Evolutionary conservation across 2,113 vertebrate species (phyloP), one percentile per base, ranked within the genome.

Genomic region (Corvus cornix): DNA sequence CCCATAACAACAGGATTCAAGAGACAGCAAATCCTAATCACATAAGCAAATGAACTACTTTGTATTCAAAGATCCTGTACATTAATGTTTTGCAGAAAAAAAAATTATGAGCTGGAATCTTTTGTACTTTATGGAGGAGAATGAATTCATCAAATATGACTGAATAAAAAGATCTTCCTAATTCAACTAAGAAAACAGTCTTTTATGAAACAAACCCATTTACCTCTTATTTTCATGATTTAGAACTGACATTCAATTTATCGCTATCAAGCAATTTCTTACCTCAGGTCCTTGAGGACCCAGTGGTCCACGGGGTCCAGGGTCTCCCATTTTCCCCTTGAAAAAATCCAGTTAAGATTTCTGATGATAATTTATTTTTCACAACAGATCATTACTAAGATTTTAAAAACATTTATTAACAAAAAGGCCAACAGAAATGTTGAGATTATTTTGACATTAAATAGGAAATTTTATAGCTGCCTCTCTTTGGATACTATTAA

Each of bases 251-350:
- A 39, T 63, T 70, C 4, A 33, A 27, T 84, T 84, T 60, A 73
- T 17, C 1, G 9, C n/a, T 53, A 48, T 33, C 16, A 56, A 76
- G 31, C 4, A 69, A 64, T 75, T 97, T 91, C 97, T 98, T 98
- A 99, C 99, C 99, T 99, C 99, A 92, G 99, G 99, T 98, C 99
- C 99, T 81, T 98, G 97, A 93, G 98, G 98, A 41, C 99, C 99
- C 52, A 96, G 55, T 88, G 98, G 98, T 96, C 99, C 99, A 51
- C 73, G 97, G 10, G 93, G 69, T 96, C 99, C 99, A 26, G 97
- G 94, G 17, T 99, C 99, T 95, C 99, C 99, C 53, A 95, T 92
- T 98, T 98, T 98, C 43, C 99, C 99, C 99, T 99, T 97, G 96
- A 94, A 95, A 77, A 52, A 92, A 31, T 37, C 24, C 48, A 83